A percentile compares a stretch with the other conserved stretches of the same genome.
Conservation (phyloP, 2,113 vertebrate genomes). For the Serinus canaria region DNA sequence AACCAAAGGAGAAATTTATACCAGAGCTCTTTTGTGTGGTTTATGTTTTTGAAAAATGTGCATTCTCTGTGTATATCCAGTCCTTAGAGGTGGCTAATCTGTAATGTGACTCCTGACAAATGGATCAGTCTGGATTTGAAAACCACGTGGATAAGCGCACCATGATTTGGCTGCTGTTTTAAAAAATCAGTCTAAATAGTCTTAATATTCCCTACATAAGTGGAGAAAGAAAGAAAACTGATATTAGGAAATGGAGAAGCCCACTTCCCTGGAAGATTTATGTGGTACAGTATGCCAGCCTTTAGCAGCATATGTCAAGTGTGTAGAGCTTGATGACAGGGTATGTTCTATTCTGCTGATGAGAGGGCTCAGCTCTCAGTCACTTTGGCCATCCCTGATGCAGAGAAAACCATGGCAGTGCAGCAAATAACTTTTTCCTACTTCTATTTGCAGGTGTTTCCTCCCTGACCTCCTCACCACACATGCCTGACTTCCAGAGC, state of each 20-base stretch:
- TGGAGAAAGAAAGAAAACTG: background rate
- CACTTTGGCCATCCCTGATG: background rate
- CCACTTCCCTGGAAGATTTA: constrained; percentile 11
- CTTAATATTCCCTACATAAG: background rate
- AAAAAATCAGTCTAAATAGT: background rate
- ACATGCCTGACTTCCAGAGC: background rate
- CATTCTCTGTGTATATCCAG: background rate
- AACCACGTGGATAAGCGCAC: background rate
- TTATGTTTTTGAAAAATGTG: background rate
- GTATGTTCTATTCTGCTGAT: background rate
- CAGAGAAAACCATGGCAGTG: background rate
- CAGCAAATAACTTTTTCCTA: background rate
- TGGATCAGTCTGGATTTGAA: background rate
- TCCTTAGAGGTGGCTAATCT: background rate
- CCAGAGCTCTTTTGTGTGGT: background rate
- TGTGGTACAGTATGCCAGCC: background rate
- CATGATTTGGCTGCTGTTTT: background rate
- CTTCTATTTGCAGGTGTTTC: background rate
- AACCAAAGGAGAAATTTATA: background rate
- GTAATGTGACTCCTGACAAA: background rate
- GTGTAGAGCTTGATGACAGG: constrained; percentile 18
- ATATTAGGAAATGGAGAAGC: background rate
- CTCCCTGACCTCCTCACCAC: background rate
- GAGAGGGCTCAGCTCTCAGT: background rate
- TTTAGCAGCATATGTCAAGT: background rate